Evolutionary conservation across 2,797 vertebrate genomes (phyloP), one percentile per base, ranked within the genome.

Genomic region (Coranthus polyacanthus): DNA sequence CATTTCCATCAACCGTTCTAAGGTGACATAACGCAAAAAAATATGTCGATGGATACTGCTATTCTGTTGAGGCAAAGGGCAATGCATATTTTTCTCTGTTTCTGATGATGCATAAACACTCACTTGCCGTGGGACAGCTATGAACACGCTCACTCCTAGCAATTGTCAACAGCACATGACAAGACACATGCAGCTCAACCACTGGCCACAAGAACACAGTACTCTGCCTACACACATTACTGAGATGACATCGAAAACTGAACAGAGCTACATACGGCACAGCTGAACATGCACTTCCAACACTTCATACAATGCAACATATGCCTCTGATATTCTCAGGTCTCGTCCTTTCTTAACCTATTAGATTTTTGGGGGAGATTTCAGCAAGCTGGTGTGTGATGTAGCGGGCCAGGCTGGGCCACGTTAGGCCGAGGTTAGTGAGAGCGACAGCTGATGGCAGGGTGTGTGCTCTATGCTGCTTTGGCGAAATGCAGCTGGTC

Each of bases 401-500:
- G 65, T 49, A 63, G 51, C 20, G 16, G 59, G 43, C 47, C 51
- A n/a, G 52, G 41, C 41, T 6, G 67, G 68, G 64, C 57, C 47
- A 66, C 65, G 58, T 75, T 59, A 58, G 74, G 72, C 67, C 44
- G n/a, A 60, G 73, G 85, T 91, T 87, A 86, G 88, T 75, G 85
- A 88, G 88, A 79, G 86, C 82, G 41, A 92, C 92, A 94, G 92
- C 91, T 93, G 92, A 92, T 78, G 78, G 83, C 69, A 45, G 91
- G 85, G 83, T 66, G 87, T 87, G 88, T 79, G 78, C 72, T 78
- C 72, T 74, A 41, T 68, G 80, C 85, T 79, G 72, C 82, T 85
- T 71, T 70, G 76, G 75, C 58, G 34, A 88, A 86, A 79, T 64
- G 74, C 88, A 91, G 85, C 85, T 91, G 89, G 85, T 88, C 69